Evolutionary conservation across 2,888 invertebrate genomes (phyloP), one percentile per base, ranked within the genome.

Genomic region (Lymantria dispar): DNA sequence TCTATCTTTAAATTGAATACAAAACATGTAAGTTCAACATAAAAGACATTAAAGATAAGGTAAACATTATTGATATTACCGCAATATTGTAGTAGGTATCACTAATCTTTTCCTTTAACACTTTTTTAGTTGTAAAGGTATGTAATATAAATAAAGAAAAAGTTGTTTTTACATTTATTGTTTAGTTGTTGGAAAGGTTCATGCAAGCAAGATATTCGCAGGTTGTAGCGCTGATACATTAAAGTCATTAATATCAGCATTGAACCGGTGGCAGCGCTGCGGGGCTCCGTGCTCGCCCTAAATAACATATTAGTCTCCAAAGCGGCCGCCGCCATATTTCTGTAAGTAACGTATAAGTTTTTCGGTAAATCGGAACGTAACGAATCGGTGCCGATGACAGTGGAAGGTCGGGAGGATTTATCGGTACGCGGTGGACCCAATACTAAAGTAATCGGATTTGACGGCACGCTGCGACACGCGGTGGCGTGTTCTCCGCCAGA

Each of bases 261-360:
- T 85, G 84, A 84, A 78, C 68, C 76, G 70, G 83, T 80, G 84
- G 84, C 82, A 74, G 82, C 87, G 69, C 88, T 62, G 78, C 87
- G 84, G 89, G 88, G 75, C 78, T 75, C 80, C 83, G 64, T 72
- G 62, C 76, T 74, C 70, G 74, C 80, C 76, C 80, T 83, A 83
- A 85, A 85, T 86, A 86, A 86, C 85, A 84, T 80, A 86, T 88
- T 87, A 88, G 85, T 67, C 76, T 73, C 78, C 82, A 86, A 87
- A 87, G 87, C 80, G 71, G 68, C 87, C 85, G 86, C 81, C 83
- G 78, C 77, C 75, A 83, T 83, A 85, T 84, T 80, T 86, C 84
- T 83, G 80, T 68, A 63, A 52, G 62, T 52, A 53, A 50, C 72
- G 70, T 72, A 70, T 75, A 76, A 74, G 76, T 77, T 80, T 22